These are phyloP conservation scores for Trisateles emortualis DNA, from an alignment of 2,888 invertebrate species.

Conservation along the genomic window DNA sequence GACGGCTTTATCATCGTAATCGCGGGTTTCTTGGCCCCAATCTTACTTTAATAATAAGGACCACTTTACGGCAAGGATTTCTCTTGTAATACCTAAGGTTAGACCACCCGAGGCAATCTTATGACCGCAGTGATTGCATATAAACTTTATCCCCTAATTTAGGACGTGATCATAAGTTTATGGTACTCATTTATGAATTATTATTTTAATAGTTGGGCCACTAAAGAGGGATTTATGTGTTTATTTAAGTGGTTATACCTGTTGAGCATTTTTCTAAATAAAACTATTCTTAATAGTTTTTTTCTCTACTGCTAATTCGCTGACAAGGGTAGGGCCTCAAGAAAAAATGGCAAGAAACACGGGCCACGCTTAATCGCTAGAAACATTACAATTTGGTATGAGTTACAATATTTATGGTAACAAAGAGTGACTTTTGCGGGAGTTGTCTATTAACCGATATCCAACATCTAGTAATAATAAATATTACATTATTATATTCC, in stretches of 20 bases:
- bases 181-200: constrained; percentile 50
- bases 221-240: constrained; percentile 18
- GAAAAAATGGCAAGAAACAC: no score
- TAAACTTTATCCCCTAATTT: constrained; percentile 60
- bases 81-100: constrained; percentile 41
- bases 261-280: constrained; percentile 1
- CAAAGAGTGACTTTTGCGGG: no score
- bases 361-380: no score
- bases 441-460: no score
- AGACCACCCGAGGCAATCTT: constrained; percentile 50
- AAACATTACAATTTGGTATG: no score
- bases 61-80: constrained; percentile 53
- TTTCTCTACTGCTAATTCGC: no score
- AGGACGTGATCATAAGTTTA: constrained; percentile 55
- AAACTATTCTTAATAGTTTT: background rate
- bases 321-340: no score
- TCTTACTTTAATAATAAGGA: constrained; percentile 45
- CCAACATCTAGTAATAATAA: no score
- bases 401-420: no score
- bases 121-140: constrained; percentile 57
- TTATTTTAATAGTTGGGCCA: constrained; percentile 33
- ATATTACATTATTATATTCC: no score
- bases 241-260: constrained; percentile 9
- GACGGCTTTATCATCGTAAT: constrained; percentile 32
- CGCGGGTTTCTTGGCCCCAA: constrained; percentile 26